phyloP scores from a whole-genome alignment of 2,113 vertebrate genomes.

The Tretioscincus oriximinensis region DNA sequence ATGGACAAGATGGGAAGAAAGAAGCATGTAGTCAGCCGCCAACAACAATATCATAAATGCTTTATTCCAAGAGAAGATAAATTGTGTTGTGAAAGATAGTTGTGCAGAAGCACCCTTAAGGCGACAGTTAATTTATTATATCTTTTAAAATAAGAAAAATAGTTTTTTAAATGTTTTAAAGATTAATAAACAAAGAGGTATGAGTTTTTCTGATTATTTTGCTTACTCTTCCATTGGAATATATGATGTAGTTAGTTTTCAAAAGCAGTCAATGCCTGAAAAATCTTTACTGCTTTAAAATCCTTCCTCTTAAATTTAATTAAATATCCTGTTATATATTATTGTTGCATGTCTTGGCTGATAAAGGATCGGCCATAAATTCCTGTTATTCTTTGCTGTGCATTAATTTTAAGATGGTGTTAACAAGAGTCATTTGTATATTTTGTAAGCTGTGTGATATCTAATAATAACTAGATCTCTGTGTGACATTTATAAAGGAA shows the following conservation, averaged over 20 bases:
- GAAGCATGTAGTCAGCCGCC: too few relatives aligned
- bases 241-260: neutral
- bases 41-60: too few relatives aligned
- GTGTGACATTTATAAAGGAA: neutral
- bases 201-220: neutral
- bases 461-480: neutral
- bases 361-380: neutral
- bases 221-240: neutral
- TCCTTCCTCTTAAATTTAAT: neutral
- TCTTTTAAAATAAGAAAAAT: neutral
- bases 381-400: slow-evolving; percentile 1
- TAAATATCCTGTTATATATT: neutral
- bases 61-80: neutral
- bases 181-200: neutral
- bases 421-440: neutral
- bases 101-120: too few relatives aligned
- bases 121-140: neutral
- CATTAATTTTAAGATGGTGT: neutral
- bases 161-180: neutral
- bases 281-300: slow-evolving; percentile 1
- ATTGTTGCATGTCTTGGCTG: slow-evolving; percentile 14
- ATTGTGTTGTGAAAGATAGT: neutral
- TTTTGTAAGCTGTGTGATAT: slow-evolving; percentile 25
- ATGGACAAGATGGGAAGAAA: too few relatives aligned
- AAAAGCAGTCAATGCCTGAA: slow-evolving; percentile 3